These are phyloP conservation scores for Plagodis pulveraria DNA, from an alignment of 2,888 invertebrate genomes.

Conservation along the genomic window DNA sequence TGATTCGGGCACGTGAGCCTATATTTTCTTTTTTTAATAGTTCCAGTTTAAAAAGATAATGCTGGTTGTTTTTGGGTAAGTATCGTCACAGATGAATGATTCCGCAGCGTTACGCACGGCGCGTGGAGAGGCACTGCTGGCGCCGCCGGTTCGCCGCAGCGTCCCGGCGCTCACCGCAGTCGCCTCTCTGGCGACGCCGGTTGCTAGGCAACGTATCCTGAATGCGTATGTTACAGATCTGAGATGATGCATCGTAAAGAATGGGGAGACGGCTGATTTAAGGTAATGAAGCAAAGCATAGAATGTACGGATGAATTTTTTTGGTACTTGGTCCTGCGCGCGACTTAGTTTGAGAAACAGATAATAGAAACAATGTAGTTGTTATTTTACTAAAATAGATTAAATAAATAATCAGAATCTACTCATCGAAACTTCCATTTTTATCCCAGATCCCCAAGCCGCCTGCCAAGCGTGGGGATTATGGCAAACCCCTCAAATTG, in stretches of 20 bases:
- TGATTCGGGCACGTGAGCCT: constrained; percentile 2
- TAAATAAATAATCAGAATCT: too few species aligned
- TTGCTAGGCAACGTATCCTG: constrained; percentile 71
- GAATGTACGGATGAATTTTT: background rate
- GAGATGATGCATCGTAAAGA: constrained; percentile 23
- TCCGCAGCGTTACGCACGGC: constrained; percentile 50
- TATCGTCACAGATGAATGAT: constrained; percentile 11
- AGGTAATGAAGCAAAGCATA: constrained; percentile 12
- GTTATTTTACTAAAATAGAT: too few species aligned
- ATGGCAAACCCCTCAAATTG: too few species aligned
- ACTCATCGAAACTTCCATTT: too few species aligned
- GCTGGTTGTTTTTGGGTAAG: constrained; percentile 30
- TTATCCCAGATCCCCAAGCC: too few species aligned
- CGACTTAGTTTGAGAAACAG: too few species aligned
- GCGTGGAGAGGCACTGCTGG: constrained; percentile 58
- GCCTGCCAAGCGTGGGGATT: too few species aligned
- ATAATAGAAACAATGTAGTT: too few species aligned
- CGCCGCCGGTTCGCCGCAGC: constrained; percentile 67
- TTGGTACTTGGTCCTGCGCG: too few species aligned
- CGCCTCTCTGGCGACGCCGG: constrained; percentile 71
- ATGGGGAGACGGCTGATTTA: constrained; percentile 22
- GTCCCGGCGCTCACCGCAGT: constrained; percentile 72
- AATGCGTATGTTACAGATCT: constrained; percentile 14
- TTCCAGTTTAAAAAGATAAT: constrained; percentile 11
- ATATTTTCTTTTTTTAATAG: constrained; percentile 19